A percentile compares a stretch with the other conserved stretches of the same genome.
These are phyloP conservation scores for Macrobrachium rosenbergii DNA, from an alignment of 1,140 invertebrate genomes.

Conservation along the genomic window DNA sequence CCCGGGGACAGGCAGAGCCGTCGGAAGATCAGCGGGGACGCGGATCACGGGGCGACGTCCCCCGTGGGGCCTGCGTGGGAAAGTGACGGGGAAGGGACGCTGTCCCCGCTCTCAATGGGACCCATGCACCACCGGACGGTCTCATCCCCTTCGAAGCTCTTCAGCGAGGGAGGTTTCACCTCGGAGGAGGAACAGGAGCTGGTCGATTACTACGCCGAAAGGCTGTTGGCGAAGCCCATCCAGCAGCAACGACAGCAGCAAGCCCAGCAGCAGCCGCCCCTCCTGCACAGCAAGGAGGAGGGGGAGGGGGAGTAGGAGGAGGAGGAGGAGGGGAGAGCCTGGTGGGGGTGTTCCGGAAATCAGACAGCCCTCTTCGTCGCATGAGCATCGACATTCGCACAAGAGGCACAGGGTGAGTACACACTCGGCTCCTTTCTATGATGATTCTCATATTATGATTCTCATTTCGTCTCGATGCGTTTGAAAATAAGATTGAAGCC, in stretches of 20 bases:
- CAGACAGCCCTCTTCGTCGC: constrained; percentile 16
- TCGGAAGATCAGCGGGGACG: constrained; percentile 65
- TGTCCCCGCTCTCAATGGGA: constrained; percentile 51
- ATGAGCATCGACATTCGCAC: constrained; percentile 59
- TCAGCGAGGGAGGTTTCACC: constrained; percentile 65
- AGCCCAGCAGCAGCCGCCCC: neutral
- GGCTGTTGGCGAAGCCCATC: constrained; percentile 23
- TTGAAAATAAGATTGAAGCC: too few species aligned
- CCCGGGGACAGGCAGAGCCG: constrained; percentile 16
- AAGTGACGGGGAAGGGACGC: constrained; percentile 67
- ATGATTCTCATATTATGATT: too few species aligned
- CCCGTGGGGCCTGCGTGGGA: constrained; percentile 68
- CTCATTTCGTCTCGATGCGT: neutral
- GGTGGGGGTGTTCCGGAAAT: constrained; percentile 9
- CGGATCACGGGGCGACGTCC: constrained; percentile 65
- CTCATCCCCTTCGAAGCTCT: constrained; percentile 82
- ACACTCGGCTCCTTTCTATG: neutral
- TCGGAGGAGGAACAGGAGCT: constrained; percentile 66
- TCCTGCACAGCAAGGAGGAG: neutral
- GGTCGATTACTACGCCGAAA: constrained; percentile 49
- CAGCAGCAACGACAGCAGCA: constrained; percentile 30
- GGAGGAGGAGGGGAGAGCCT: neutral
- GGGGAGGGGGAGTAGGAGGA: neutral
- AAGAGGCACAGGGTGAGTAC: constrained; percentile 66
- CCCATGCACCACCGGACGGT: constrained; percentile 80